Base-by-base conservation (phyloP, 2,113 vertebrate genomes). In the Campylorhamphus procurvoides region DNA sequence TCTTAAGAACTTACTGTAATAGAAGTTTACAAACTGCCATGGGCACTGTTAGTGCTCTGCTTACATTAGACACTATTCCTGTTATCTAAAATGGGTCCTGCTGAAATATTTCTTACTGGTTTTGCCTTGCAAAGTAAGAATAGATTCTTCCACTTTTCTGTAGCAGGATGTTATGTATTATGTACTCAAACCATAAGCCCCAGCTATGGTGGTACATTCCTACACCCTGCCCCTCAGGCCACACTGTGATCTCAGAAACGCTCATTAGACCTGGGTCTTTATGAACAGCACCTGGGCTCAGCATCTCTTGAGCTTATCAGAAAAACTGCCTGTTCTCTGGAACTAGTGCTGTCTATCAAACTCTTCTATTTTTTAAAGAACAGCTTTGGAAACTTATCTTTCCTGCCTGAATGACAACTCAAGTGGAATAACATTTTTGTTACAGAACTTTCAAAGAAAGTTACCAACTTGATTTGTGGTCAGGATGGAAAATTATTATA, bases 201-300 rank as follows among this genome's bases (percentile, higher is more conserved):
- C n/a, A 62, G 0, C 17, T 25, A 2, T 25, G 39, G 46, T 29
- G 19, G 13, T 47, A 19, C 14, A 25, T 23, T 60, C 6, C 10
- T 31, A 27, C 28, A 33, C 20, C 10, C 25, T 24, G n/a, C 7
- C 40, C 25, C 62, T 55, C 0, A 0, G n/a, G 47, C 14, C 15
- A 23, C 23, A 9, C 17, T 42, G 25, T 47, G 29, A 55, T 47
- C 58, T 42, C 71, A 53, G 55, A 31, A 6, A 40, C 35, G 9
- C 12, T 68, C 19, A 22, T 47, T 31, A 47, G 52, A 20, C 60
- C 47, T 53, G 17, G 16, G 24, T 16, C 29, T 53, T 53, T 47
- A 53, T 7, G 9, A 27, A 10, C 7, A 67, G 8, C 25, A 69
- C 14, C 29, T 16, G 25, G 29, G 25, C n/a, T 27, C 55, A 47